These are phyloP conservation scores for chimpanzee (Pan troglodytes) DNA, from an alignment of 2,113 vertebrate species.

Conservation along the genomic window NHGRI_mPanTro3-v2.1_pri NC_072417.2:34923501-34924000, in stretches of 20 bases:
- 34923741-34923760: not conserved
- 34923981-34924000: not conserved
- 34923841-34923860: not conserved
- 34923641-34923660: not conserved
- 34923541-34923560: not conserved
- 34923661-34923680: not conserved
- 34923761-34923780: not conserved
- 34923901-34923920: not conserved
- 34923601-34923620: not conserved
- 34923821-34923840: not conserved
- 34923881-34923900: not conserved
- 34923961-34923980: not conserved
- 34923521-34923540: conserved; percentile 13
- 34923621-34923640: conserved; percentile 29
- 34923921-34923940: not conserved
- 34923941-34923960: not conserved
- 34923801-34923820: not conserved
- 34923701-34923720: conserved; percentile 2
- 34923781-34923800: not conserved
- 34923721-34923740: not conserved
- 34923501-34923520: not conserved
- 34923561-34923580: conserved; percentile 14
- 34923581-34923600: not conserved
- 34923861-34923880: not conserved
- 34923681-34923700: not conserved